These are phyloP conservation scores for Fabriciana adippe DNA, from an alignment of 2,888 invertebrate species.

Conservation along the genomic window DNA sequence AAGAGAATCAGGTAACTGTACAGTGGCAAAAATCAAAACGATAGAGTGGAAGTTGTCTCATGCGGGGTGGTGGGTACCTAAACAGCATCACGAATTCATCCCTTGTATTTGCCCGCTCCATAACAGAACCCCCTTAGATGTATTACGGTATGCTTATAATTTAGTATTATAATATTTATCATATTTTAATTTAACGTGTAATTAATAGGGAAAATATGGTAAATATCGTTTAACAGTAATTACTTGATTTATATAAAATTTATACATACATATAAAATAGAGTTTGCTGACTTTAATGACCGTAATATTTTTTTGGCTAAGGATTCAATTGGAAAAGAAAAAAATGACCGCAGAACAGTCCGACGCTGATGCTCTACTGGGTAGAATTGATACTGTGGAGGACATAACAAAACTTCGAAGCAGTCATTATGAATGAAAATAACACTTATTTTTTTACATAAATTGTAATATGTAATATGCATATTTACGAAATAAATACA, in stretches of 20 bases:
- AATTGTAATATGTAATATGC: neutral
- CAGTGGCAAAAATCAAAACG: constrained; percentile 62
- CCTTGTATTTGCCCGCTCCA: constrained; percentile 66
- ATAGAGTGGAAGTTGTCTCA: constrained; percentile 77
- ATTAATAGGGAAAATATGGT: no score
- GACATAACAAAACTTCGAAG: constrained; percentile 57
- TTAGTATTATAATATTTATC: no score
- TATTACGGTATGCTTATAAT: constrained; percentile 51
- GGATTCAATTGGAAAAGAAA: constrained; percentile 47
- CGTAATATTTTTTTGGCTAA: constrained; percentile 30
- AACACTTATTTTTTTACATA: no score
- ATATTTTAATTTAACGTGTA: constrained; percentile 4
- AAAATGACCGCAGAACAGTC: constrained; percentile 33
- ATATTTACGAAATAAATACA: constrained; percentile 1
- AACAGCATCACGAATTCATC: constrained; percentile 54
- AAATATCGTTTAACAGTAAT: no score
- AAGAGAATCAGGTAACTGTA: constrained; percentile 57
- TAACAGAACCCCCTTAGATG: constrained; percentile 65
- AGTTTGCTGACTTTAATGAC: no score
- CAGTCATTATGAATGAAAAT: constrained; percentile 37
- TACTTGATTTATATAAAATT: neutral
- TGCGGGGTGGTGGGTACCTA: constrained; percentile 70
- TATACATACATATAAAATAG: neutral
- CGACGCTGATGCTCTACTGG: constrained; percentile 41
- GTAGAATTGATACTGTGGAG: constrained; percentile 46